Evolutionary conservation across 2,888 invertebrate genomes (phyloP), one percentile per base, ranked within the genome.

Genomic region (Leptinotarsa rubiginosa): DNA sequence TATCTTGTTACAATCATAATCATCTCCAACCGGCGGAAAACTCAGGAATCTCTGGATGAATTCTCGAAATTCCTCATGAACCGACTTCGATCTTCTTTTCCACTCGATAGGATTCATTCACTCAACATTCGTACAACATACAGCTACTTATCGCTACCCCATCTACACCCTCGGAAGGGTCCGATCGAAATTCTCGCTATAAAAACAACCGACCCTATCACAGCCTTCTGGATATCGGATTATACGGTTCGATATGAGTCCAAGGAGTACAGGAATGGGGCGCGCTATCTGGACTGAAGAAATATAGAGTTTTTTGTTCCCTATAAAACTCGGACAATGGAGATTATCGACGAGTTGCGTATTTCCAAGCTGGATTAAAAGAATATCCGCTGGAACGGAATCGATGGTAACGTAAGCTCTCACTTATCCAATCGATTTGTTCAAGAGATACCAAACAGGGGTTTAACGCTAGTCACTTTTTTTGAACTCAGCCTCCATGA

Each of bases 121-220:
- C 56, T 47, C 56, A 56, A 69, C 69, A 69, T 65, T 64, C 65
- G 49, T 65, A 69, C 50, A 62, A 50, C 71, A 52, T 49, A n/a
- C 56, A 52, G 71, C 68, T 65, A n/a, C 75, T 73, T 75, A 75
- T 75, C 73, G 59, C 16, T 56, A 54, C 56, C 73, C 65, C 70
- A 73, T 75, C 73, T 65, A 70, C 50, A 70, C 73, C 72, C 56
- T 70, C 22, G 68, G 64, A 54, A 68, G 73, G 70, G 70, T 73
- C 67, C 66, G 70, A 73, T 73, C 54, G 70, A 68, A 72, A 75
- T 75, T 69, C 65, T n/a, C 67, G 70, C 68, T 67, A 75, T 75
- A 75, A 75, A 75, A 75, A 75, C 75, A 75, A 70, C 70, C 75
- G 73, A 62, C 54, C 68, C 65, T 70, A 72, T 73, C 72, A 70